Evolutionary conservation across 2,888 invertebrate genomes (phyloP), one percentile per base, ranked within the genome.

Genomic region (Drosophila anomelani): DNA sequence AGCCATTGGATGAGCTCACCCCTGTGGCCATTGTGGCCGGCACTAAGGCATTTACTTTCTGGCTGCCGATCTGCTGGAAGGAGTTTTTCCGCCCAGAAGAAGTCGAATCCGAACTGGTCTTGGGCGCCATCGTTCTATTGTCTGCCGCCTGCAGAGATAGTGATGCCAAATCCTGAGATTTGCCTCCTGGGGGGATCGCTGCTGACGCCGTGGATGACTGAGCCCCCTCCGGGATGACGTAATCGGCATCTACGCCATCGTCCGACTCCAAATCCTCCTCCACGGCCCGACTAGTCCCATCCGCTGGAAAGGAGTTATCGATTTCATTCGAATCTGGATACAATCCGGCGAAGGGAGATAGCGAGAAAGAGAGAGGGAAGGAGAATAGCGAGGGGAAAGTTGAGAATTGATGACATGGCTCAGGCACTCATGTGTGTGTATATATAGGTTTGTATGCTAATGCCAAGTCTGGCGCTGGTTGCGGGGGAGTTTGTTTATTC

Each of bases 301-400:
- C 75, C 23, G 60, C 67, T 62, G 75, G 55, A 23, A 49, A 83
- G 79, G 88, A 88, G 86, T 88, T 89, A 90, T 71, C 61, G 70
- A 91, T 91, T 90, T 90, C 88, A 82, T 81, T 88, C 70, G 88
- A 85, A 81, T 88, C 90, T 90, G 75, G 67, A 83, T 39, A 20
- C 26, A 13, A 13, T 63, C 43, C 36, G 26, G 20, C 23, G n/a
- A 3, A 5, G 39, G 15, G 38, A 12, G 17, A 15, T 6, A 17
- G 29, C n/a, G n/a, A 43, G 17, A 13, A 3, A 41, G 23, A 34
- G 7, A 20, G 47, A 32, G 49, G 15, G 23, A 23, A n/a, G 26
- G 46, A 23, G 38, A 34, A n/a, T 15, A 38, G 34, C 51, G 34
- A 17, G 53, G 38, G 23, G 56, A 29, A 66, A 53, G 67, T 67